These are phyloP conservation scores for Laticauda laticaudata DNA, from an alignment of 2,113 vertebrate genomes.

Conservation along the genomic window DNA sequence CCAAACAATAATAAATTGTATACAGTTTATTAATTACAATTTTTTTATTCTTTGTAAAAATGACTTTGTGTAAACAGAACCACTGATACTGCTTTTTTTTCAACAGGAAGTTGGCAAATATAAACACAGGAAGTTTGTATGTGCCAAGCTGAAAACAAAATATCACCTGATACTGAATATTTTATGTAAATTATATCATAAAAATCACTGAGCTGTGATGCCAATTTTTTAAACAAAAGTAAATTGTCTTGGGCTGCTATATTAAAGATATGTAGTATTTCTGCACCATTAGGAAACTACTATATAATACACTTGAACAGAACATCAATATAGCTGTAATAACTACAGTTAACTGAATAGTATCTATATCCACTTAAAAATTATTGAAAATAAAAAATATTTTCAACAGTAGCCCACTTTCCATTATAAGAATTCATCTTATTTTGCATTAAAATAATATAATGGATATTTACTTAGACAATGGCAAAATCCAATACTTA, in stretches of 20 bases:
- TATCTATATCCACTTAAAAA: neutral
- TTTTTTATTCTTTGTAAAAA: neutral
- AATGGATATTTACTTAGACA: neutral
- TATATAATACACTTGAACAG: neutral
- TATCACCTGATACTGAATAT: neutral
- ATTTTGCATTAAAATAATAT: constrained; percentile 31
- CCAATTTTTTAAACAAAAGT: neutral
- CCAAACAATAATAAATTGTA: neutral
- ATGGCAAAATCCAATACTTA: neutral
- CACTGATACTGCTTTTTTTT: neutral
- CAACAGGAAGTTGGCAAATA: neutral
- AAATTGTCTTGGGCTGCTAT: neutral
- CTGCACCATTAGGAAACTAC: constrained; percentile 14
- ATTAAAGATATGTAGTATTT: neutral
- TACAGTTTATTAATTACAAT: neutral
- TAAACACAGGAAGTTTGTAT: neutral
- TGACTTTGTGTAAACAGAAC: fast-evolving
- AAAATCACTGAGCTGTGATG: neutral
- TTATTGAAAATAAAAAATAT: constrained; percentile 25
- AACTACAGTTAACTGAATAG: neutral
- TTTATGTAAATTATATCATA: neutral
- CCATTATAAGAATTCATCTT: neutral
- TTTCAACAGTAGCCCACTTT: neutral
- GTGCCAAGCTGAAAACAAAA: neutral
- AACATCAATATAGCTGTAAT: constrained; percentile 21